Conservation (phyloP, 2,797 vertebrate species). For the Ptychobarbus kaznakovi region DNA sequence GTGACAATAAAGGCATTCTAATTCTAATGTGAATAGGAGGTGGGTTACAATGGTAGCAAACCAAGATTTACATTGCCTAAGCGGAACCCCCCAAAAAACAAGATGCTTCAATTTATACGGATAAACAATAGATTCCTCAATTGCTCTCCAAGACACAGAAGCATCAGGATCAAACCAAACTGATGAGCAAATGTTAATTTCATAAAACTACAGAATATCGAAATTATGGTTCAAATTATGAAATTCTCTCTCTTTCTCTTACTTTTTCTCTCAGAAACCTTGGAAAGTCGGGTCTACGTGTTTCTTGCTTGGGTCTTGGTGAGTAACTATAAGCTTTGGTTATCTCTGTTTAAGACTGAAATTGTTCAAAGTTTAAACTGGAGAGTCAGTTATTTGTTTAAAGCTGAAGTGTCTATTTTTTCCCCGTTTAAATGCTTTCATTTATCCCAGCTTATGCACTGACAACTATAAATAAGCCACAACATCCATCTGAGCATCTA, state of each 20-base stretch:
- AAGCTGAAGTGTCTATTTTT: constrained; percentile 3
- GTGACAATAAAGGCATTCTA: too few relatives aligned
- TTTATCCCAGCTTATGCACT: background rate
- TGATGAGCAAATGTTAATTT: background rate
- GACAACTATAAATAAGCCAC: background rate
- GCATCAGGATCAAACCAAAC: too few relatives aligned
- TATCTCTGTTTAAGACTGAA: background rate
- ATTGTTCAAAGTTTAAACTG: background rate
- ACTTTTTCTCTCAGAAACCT: constrained; percentile 73
- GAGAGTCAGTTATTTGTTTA: background rate
- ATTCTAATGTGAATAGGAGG: too few relatives aligned
- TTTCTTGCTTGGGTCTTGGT: constrained; percentile 83
- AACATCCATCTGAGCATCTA: background rate
- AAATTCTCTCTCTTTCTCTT: background rate
- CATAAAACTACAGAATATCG: background rate
- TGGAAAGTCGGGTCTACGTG: constrained; percentile 80
- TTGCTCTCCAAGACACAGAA: too few relatives aligned
- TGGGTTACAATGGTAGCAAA: too few relatives aligned
- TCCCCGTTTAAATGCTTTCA: background rate
- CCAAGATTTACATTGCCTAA: too few relatives aligned
- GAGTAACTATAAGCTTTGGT: constrained; percentile 56
- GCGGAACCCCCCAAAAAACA: too few relatives aligned
- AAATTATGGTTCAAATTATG: background rate
- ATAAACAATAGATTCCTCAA: too few relatives aligned
- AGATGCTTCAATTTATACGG: too few relatives aligned